These are phyloP conservation scores for Caenorhabditis sp. DNA, from an alignment of 2,888 invertebrate genomes.

Conservation along the genomic window DNA sequence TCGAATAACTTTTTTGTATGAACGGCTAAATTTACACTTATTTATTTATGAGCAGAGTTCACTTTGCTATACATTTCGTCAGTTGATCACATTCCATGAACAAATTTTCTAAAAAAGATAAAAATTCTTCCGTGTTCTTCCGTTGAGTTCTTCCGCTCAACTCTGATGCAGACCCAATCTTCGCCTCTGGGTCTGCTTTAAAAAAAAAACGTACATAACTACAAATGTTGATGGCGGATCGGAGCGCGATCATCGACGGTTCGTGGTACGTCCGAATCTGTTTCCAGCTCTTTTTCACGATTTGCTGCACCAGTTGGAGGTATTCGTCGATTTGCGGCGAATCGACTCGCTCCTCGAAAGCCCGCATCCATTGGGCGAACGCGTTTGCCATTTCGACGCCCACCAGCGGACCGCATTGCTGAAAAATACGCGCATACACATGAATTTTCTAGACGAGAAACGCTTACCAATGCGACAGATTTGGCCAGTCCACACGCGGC, in stretches of 20 bases:
- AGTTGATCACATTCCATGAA: too few species aligned
- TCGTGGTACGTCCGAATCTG: conserved; percentile 30
- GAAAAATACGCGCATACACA: background rate
- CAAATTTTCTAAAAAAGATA: too few species aligned
- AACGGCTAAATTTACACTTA: too few species aligned
- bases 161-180: too few species aligned
- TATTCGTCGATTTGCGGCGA: conserved; percentile 56
- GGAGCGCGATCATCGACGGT: conserved; percentile 23
- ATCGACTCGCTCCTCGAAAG: conserved; percentile 28
- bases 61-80: too few species aligned
- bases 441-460: background rate
- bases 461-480: conserved; percentile 57
- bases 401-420: conserved; percentile 32
- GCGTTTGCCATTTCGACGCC: conserved; percentile 43
- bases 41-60: too few species aligned
- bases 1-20: too few species aligned
- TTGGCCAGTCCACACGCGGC: conserved; percentile 62
- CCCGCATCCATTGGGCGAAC: conserved; percentile 43
- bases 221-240: conserved; percentile 44
- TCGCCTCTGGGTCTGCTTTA: too few species aligned
- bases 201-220: conserved; percentile 36
- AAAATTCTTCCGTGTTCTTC: too few species aligned
- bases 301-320: conserved; percentile 54
- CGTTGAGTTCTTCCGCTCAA: too few species aligned
- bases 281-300: conserved; percentile 63